phyloP scores from a whole-genome alignment of 1,140 invertebrate genomes.

The Penaeus chinensis region DNA sequence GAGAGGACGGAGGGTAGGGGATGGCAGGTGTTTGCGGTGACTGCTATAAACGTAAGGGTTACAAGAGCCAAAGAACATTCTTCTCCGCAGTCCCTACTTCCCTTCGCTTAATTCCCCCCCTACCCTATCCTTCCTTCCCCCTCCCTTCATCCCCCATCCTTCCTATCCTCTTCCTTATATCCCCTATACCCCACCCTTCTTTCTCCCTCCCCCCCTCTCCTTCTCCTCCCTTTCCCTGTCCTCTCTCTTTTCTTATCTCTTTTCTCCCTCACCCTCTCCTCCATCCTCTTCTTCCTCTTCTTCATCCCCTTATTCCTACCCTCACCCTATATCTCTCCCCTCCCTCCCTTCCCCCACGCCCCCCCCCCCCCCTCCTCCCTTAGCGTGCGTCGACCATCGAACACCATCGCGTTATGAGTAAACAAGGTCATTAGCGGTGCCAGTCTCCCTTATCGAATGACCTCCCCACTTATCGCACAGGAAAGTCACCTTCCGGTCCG shows the following conservation, averaged over 20 bases:
- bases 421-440: constrained; percentile 53
- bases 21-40: too few relatives aligned
- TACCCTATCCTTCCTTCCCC: too few relatives aligned
- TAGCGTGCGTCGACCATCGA: neutral
- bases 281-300: neutral
- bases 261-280: neutral
- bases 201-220: neutral
- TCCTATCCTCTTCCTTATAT: too few relatives aligned
- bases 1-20: neutral
- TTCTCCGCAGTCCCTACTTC: too few relatives aligned
- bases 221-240: too few relatives aligned
- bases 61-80: too few relatives aligned
- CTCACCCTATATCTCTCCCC: neutral
- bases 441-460: constrained; percentile 18
- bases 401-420: constrained; percentile 27
- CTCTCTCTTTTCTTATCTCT: neutral
- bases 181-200: neutral
- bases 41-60: too few relatives aligned
- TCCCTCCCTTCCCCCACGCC: neutral
- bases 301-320: neutral
- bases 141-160: too few relatives aligned
- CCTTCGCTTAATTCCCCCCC: too few relatives aligned
- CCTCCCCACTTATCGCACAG: constrained; percentile 9
- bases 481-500: constrained; percentile 34
- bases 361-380: neutral